phyloP scores from a whole-genome alignment of 2,888 invertebrate genomes.

The Euplexia lucipara region DNA sequence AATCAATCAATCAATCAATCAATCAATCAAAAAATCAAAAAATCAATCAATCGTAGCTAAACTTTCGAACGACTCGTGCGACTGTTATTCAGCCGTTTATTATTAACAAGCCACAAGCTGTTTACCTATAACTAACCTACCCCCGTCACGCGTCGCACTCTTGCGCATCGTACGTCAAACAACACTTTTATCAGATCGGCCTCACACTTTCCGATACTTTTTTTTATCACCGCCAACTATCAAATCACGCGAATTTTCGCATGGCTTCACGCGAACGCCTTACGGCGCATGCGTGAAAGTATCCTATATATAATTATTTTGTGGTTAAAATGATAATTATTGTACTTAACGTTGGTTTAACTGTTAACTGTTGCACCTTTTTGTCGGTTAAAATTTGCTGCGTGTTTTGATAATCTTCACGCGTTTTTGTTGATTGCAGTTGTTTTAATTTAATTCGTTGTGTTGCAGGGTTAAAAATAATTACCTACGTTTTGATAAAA shows the following conservation, averaged over 20 bases:
- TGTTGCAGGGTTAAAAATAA: constrained; percentile 2
- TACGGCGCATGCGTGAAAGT: constrained; percentile 50
- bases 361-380: constrained; percentile 45
- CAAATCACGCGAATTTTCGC: constrained; percentile 63
- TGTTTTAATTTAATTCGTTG: constrained; percentile 11
- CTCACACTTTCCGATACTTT: constrained; percentile 52
- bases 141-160: constrained; percentile 22
- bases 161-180: constrained; percentile 34
- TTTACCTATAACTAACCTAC: constrained; percentile 2
- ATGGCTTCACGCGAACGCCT: constrained; percentile 53
- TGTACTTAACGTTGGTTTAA: constrained; percentile 33
- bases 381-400: constrained; percentile 26
- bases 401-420: constrained; percentile 29
- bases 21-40: too few species aligned
- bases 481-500: background rate
- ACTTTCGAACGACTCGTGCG: too few species aligned
- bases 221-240: constrained; percentile 47
- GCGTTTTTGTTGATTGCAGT: constrained; percentile 8
- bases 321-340: constrained; percentile 48
- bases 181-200: constrained; percentile 51
- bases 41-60: too few species aligned
- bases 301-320: constrained; percentile 42
- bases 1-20: too few species aligned
- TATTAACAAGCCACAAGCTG: background rate
- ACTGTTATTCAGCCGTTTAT: too few species aligned